A percentile compares a stretch with the other conserved stretches of the same genome.
Evolutionary conservation across 2,113 vertebrate genomes (phyloP).

Genomic region (Cyprinodon brontotheroides): DNA sequence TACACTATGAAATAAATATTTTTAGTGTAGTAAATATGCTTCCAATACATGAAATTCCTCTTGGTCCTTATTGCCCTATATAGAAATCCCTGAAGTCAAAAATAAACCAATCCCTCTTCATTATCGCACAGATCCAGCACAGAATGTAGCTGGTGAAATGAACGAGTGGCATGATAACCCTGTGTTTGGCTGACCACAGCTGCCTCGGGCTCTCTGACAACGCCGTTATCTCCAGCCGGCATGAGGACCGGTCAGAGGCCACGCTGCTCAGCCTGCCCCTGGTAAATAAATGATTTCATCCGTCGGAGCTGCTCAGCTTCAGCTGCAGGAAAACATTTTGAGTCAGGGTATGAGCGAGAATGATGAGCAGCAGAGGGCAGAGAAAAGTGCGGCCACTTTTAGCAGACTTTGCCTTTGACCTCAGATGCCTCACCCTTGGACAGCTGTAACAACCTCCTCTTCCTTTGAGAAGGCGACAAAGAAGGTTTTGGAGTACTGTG

Average conservation of each 20-base stretch:
- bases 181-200: constrained; percentile 12
- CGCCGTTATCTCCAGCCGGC: constrained; percentile 42
- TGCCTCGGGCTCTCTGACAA: constrained; percentile 28
- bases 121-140: constrained; percentile 27
- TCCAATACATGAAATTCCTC: not conserved
- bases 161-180: constrained; percentile 32
- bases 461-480: too few relatives aligned
- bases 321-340: not conserved
- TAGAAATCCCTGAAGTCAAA: not conserved
- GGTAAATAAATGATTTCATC: constrained; percentile 65
- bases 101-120: not conserved
- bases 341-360: not conserved
- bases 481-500: too few relatives aligned
- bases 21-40: not conserved
- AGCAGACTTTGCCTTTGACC: constrained; percentile 15
- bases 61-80: not conserved
- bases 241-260: constrained; percentile 47
- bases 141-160: constrained; percentile 6
- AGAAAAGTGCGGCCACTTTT: constrained; percentile 6
- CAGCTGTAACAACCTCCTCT: too few relatives aligned
- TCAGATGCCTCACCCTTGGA: not conserved
- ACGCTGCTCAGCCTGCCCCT: constrained; percentile 33
- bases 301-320: constrained; percentile 45
- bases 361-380: constrained; percentile 5
- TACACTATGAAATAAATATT: not conserved